These are phyloP conservation scores for Labrus mixtus DNA, from an alignment of 2,113 vertebrate genomes.

Conservation along the genomic window DNA sequence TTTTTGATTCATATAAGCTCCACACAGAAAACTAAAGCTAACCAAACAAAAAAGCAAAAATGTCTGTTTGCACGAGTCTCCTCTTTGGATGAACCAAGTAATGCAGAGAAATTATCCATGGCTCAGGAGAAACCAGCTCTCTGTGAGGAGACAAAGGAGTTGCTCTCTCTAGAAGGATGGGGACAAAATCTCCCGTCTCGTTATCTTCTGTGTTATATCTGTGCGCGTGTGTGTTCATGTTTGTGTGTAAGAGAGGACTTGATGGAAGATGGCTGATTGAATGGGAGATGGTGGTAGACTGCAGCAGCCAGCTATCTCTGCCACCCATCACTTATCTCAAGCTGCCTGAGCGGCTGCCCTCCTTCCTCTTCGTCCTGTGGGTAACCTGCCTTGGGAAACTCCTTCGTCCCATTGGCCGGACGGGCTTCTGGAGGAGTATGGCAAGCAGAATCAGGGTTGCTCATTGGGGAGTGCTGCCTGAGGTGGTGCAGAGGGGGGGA, in stretches of 20 bases:
- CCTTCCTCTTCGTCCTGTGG: conserved; percentile 76
- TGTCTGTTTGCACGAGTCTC: conserved; percentile 40
- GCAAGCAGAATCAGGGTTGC: conserved; percentile 58
- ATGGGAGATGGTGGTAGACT: conserved; percentile 33
- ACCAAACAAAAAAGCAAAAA: conserved; percentile 58
- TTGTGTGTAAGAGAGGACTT: conserved; percentile 16
- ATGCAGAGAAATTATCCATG: conserved; percentile 48
- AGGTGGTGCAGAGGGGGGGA: conserved; percentile 76
- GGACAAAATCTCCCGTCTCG: conserved; percentile 14
- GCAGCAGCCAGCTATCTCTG: conserved; percentile 85
- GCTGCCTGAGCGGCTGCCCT: conserved; percentile 68
- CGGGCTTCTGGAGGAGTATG: conserved; percentile 61
- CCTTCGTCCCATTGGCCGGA: conserved; percentile 73
- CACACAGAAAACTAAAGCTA: conserved; percentile 48
- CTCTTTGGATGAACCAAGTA: conserved; percentile 40
- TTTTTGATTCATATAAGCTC: conserved; percentile 40
- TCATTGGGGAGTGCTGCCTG: conserved; percentile 71
- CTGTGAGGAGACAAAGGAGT: conserved; percentile 62
- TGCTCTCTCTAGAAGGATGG: conserved; percentile 42
- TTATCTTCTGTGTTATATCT: conserved; percentile 13
- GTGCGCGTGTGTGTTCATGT: conserved; percentile 17
- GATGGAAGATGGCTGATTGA: conserved; percentile 35
- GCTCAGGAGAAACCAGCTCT: conserved; percentile 75
- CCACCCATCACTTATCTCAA: conserved; percentile 85
- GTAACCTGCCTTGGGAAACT: conserved; percentile 83